A percentile compares a stretch with the other conserved stretches of the same genome.
Conservation (phyloP, 2,113 vertebrate species). For the Sisor rabdophorus region DNA sequence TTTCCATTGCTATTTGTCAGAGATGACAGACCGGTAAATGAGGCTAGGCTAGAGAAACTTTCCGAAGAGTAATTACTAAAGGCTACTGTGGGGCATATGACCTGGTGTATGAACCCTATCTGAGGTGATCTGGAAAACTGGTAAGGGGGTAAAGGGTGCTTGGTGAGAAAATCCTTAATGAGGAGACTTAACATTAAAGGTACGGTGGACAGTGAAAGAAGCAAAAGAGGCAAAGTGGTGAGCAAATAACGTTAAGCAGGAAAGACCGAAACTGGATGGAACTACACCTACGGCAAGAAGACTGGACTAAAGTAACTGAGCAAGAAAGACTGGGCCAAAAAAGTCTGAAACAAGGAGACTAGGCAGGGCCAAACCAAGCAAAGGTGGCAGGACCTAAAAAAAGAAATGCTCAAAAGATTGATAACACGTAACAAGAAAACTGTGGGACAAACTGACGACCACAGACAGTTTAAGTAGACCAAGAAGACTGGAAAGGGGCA, state of each 20-base stretch:
- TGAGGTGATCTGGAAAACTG: background rate
- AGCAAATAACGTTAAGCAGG: background rate
- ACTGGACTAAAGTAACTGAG: background rate
- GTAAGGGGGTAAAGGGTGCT: too few relatives aligned
- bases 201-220: too few relatives aligned
- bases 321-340: background rate
- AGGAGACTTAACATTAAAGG: too few relatives aligned
- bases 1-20: too few relatives aligned
- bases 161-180: too few relatives aligned
- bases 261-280: background rate
- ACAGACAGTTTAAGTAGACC: too few relatives aligned
- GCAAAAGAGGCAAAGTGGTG: background rate
- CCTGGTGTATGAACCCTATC: background rate
- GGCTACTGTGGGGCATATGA: background rate
- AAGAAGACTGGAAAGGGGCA: too few relatives aligned
- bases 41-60: background rate
- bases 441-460: too few relatives aligned
- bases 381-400: too few relatives aligned
- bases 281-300: background rate
- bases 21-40: background rate
- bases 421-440: too few relatives aligned
- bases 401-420: too few relatives aligned
- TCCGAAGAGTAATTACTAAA: background rate
- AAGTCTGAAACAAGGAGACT: background rate
- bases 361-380: background rate